These are phyloP conservation scores for Sarotherodon lohbergeri DNA, from an alignment of 2,113 vertebrate genomes.

Conservation along the genomic window DNA sequence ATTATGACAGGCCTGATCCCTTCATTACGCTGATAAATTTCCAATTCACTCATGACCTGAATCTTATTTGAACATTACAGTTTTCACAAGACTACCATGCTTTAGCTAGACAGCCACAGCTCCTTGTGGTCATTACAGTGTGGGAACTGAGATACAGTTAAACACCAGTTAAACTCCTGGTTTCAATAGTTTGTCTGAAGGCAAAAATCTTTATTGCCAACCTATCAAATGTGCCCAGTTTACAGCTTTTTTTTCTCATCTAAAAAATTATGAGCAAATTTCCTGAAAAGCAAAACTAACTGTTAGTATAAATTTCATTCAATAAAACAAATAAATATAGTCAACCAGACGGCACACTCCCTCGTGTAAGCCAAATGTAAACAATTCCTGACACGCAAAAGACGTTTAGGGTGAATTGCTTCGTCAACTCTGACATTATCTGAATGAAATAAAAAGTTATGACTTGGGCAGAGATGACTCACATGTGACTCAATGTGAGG, in stretches of 20 bases:
- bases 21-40: not conserved
- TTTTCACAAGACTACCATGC: not conserved
- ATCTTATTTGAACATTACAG: not conserved
- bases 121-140: fast-evolving
- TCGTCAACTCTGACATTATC: not conserved
- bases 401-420: not conserved
- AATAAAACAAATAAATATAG: not conserved
- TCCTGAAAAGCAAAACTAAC: not conserved
- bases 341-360: not conserved
- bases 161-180: not conserved
- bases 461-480: not conserved
- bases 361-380: not conserved
- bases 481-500: not conserved
- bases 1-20: not conserved
- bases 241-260: not conserved
- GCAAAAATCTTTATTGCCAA: not conserved
- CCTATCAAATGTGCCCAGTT: not conserved
- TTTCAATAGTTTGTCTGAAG: not conserved
- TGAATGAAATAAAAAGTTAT: not conserved
- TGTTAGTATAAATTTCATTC: not conserved
- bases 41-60: not conserved
- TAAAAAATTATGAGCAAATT: not conserved
- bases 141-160: not conserved
- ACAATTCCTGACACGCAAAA: not conserved
- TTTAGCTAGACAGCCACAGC: not conserved